Conservation (phyloP, 2,888 invertebrate species). For the Drosophila paramelanica region DNA sequence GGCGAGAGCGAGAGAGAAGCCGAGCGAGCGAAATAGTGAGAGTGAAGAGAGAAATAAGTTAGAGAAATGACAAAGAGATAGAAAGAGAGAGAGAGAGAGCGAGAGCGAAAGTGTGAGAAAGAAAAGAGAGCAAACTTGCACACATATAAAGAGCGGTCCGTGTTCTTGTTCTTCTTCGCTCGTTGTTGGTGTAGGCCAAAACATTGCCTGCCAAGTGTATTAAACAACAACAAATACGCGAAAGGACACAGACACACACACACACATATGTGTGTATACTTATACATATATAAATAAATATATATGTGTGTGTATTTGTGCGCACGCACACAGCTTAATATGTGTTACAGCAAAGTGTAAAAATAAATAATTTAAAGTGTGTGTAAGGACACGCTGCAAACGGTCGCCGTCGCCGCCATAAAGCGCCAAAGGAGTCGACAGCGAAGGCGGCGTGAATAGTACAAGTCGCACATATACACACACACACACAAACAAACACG, state of each 20-base stretch:
- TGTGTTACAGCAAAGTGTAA: conserved; percentile 81
- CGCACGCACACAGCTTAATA: conserved; percentile 59
- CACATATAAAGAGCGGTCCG: conserved; percentile 64
- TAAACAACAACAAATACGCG: conserved; percentile 49
- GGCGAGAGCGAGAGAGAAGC: neutral
- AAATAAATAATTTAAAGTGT: conserved; percentile 82
- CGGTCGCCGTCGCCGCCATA: conserved; percentile 67
- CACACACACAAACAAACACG: conserved; percentile 9
- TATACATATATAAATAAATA: neutral
- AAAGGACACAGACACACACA: conserved; percentile 22
- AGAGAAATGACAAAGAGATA: conserved; percentile 14
- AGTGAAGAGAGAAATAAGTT: conserved; percentile 7
- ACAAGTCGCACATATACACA: conserved; percentile 44
- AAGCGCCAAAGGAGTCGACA: conserved; percentile 63
- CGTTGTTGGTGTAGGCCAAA: conserved; percentile 49
- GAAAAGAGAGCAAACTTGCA: conserved; percentile 51
- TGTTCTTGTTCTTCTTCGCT: conserved; percentile 30
- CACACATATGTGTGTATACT: conserved; percentile 1
- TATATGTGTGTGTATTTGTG: neutral
- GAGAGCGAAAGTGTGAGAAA: conserved; percentile 9
- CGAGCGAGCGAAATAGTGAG: conserved; percentile 1
- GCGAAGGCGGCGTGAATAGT: conserved; percentile 67
- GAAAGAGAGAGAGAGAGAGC: conserved; percentile 20
- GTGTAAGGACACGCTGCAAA: conserved; percentile 79
- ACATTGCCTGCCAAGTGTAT: conserved; percentile 64